A percentile compares a stretch with the other conserved stretches of the same genome.
phyloP scores from a whole-genome alignment of 2,888 invertebrate genomes.

The Argyra leucocephala region DNA sequence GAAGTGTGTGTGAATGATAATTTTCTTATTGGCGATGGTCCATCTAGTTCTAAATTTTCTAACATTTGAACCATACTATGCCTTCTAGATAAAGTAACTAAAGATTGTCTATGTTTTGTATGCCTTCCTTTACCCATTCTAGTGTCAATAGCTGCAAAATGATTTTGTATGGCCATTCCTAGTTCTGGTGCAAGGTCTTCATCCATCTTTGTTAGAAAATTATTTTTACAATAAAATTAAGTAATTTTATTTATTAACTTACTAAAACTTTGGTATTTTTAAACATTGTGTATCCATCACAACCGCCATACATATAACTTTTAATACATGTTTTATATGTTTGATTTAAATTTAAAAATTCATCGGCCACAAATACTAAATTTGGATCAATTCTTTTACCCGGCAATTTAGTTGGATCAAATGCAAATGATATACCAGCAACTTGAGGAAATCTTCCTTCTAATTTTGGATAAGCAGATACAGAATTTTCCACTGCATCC shows the following conservation, averaged over 20 bases:
- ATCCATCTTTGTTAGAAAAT: conserved; percentile 52
- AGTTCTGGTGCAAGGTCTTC: conserved; percentile 80
- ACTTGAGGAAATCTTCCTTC: conserved; percentile 83
- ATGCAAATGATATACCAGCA: conserved; percentile 66
- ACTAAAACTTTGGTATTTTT: conserved; percentile 65
- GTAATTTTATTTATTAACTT: conserved; percentile 29
- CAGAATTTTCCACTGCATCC: conserved; percentile 71
- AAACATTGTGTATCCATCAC: conserved; percentile 77
- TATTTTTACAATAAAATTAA: background rate
- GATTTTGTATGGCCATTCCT: conserved; percentile 76
- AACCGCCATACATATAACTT: conserved; percentile 67
- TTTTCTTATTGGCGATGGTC: conserved; percentile 58
- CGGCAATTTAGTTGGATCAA: conserved; percentile 59
- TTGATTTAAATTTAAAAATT: conserved; percentile 63
- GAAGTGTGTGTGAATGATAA: conserved; percentile 35
- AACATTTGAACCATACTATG: conserved; percentile 72
- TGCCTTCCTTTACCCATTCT: conserved; percentile 58
- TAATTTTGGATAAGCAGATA: conserved; percentile 73
- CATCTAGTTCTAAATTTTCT: conserved; percentile 59
- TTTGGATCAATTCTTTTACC: conserved; percentile 62
- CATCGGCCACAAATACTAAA: conserved; percentile 74
- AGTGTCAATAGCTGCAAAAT: conserved; percentile 78
- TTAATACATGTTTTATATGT: conserved; percentile 72
- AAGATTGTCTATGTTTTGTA: conserved; percentile 75
- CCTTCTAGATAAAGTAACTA: conserved; percentile 70